Base-by-base conservation (phyloP, 1,140 invertebrate genomes). In the Drosophila tropicalis region DNA sequence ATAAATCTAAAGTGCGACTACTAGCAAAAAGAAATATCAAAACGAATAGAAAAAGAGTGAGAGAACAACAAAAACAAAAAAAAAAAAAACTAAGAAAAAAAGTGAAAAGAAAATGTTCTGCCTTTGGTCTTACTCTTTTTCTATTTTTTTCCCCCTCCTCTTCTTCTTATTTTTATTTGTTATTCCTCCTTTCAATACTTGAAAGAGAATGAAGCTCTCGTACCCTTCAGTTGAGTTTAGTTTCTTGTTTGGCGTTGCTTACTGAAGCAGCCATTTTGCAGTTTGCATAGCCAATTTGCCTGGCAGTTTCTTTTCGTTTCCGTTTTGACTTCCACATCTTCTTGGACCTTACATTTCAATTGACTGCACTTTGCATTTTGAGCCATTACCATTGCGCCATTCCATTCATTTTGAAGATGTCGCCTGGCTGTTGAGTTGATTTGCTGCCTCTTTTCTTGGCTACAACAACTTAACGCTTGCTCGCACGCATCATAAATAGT, bases 1-100 rank as follows among this genome's bases (percentile, higher is more conserved):
- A 86, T 86, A 87, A 86, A 86, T 87, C 83, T 86, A 69, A 86
- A 86, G 83, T 87, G 83, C 72, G 77, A 87, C 76, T 73, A 70
- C 44, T 62, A 67, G 73, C 58, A 63, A 61, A 70, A 66, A 39
- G 5, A 3, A 19, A 51, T 9, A 22, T 3, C 2, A 22, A 51
- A 51, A 51, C 44, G 44, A 51, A 51, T n/a, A n/a, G n/a, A 51
- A 22, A 10, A 19, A 22, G 22, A 51, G 19, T 1, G 19, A 47
- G 44, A 47, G 44, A 7, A 3, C 6, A 47, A 47, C 17, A 51
- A 3, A 19, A 22, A 19, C 22, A 19, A 19, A 3, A 9, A 6
- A 19, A 19, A 51, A 51, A 19, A 51, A 51, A n/a, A n/a, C n/a
- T n/a, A n/a, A 9, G 15, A 19, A 19, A 51, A 51, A 19, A 51